phyloP scores from a whole-genome alignment of 2,797 vertebrate genomes.

The Eulemur coronatus region DNA sequence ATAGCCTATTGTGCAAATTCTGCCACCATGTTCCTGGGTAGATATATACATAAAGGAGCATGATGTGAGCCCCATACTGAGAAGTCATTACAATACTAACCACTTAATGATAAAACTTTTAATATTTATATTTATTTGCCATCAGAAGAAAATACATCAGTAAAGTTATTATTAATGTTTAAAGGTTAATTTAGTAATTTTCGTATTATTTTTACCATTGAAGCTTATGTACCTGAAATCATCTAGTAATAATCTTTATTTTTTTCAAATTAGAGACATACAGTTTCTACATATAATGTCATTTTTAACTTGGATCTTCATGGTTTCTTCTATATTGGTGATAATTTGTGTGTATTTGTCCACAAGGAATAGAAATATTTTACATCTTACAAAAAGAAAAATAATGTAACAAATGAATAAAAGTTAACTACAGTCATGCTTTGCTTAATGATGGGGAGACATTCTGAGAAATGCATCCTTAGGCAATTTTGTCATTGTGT shows the following conservation, averaged over 20 bases:
- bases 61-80: background rate
- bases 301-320: background rate
- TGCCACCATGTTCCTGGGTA: background rate
- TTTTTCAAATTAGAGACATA: background rate
- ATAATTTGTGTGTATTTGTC: background rate
- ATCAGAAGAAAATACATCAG: background rate
- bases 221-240: background rate
- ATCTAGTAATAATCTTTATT: background rate
- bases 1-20: background rate
- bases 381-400: background rate
- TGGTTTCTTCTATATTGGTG: background rate
- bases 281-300: background rate
- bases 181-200: background rate
- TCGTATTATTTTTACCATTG: background rate
- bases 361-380: background rate
- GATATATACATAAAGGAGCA: background rate
- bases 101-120: background rate
- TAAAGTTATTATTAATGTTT: background rate
- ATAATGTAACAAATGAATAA: background rate
- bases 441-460: background rate
- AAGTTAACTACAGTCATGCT: background rate
- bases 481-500: background rate
- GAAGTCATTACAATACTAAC: background rate
- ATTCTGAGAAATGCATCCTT: background rate
- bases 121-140: background rate